These are phyloP conservation scores for Exephanes ischioxanthus DNA, from an alignment of 2,888 invertebrate genomes.

Conservation along the genomic window DNA sequence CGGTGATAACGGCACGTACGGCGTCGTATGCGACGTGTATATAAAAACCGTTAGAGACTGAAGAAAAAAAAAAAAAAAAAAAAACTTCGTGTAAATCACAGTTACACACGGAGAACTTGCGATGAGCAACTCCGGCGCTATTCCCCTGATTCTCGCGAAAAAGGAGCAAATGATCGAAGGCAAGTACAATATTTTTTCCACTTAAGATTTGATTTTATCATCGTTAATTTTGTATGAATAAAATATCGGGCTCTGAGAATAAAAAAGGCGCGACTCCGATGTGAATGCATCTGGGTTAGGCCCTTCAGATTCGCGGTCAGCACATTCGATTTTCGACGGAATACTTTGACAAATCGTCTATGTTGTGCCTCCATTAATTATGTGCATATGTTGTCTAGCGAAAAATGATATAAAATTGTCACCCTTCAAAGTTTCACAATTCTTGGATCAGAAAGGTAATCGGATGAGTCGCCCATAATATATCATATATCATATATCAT, in stretches of 20 bases:
- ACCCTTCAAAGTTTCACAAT: too few relatives aligned
- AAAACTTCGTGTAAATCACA: conserved; percentile 32
- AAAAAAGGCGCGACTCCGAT: too few relatives aligned
- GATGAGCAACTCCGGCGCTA: conserved; percentile 82
- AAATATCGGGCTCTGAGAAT: background rate
- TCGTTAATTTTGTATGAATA: background rate
- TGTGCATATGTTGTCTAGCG: too few relatives aligned
- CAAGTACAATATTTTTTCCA: conserved; percentile 73
- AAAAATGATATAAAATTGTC: too few relatives aligned
- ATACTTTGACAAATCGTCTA: too few relatives aligned
- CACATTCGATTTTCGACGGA: too few relatives aligned
- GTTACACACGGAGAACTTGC: conserved; percentile 9
- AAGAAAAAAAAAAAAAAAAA: background rate
- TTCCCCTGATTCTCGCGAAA: conserved; percentile 81
- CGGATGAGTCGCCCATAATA: too few relatives aligned
- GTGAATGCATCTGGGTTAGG: too few relatives aligned
- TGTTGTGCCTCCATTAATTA: too few relatives aligned
- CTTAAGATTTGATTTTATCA: background rate
- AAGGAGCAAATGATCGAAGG: conserved; percentile 81
- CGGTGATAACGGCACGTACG: conserved; percentile 17
- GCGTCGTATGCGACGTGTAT: background rate
- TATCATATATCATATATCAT: too few relatives aligned
- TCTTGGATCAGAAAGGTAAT: too few relatives aligned
- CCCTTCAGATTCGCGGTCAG: too few relatives aligned
- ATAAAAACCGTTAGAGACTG: background rate